Conservation (phyloP, 2,888 invertebrate genomes). For the Taphrorychus bicolor region DNA sequence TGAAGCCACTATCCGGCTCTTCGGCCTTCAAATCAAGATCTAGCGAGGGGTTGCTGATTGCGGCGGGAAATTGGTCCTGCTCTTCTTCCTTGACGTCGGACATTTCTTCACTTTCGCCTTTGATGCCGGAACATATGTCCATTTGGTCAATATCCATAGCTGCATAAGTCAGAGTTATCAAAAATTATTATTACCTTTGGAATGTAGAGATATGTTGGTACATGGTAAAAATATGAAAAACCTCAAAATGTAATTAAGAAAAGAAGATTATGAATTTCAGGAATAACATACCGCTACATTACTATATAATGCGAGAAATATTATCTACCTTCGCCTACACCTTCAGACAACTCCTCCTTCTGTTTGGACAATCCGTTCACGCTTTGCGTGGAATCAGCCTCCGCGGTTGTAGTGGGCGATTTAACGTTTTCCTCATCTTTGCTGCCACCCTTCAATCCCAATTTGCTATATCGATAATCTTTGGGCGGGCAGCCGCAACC, state of each 20-base stretch:
- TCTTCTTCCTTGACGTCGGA: constrained; percentile 11
- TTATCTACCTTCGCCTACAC: not conserved
- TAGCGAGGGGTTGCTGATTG: constrained; percentile 15
- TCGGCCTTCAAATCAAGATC: constrained; percentile 44
- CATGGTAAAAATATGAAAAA: too few relatives aligned
- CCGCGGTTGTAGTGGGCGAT: constrained; percentile 48
- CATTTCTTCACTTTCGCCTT: constrained; percentile 27
- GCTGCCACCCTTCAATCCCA: constrained; percentile 56
- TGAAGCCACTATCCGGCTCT: constrained; percentile 44
- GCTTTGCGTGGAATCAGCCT: constrained; percentile 48
- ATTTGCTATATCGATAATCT: constrained; percentile 47
- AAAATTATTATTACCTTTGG: not conserved
- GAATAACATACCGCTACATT: too few relatives aligned
- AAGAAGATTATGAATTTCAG: too few relatives aligned
- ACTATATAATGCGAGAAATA: too few relatives aligned
- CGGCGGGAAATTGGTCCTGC: constrained; percentile 7
- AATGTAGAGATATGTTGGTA: too few relatives aligned
- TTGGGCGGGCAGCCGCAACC: constrained; percentile 43
- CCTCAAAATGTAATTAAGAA: too few relatives aligned
- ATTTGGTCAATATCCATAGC: constrained; percentile 27
- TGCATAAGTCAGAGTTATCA: constrained; percentile 3
- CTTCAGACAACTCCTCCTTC: constrained; percentile 24
- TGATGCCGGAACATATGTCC: constrained; percentile 22
- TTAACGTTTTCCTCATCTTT: constrained; percentile 51
- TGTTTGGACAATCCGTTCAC: constrained; percentile 34